Conservation (phyloP, 1,140 invertebrate species). For the Sitodiplosis mosellana region DNA sequence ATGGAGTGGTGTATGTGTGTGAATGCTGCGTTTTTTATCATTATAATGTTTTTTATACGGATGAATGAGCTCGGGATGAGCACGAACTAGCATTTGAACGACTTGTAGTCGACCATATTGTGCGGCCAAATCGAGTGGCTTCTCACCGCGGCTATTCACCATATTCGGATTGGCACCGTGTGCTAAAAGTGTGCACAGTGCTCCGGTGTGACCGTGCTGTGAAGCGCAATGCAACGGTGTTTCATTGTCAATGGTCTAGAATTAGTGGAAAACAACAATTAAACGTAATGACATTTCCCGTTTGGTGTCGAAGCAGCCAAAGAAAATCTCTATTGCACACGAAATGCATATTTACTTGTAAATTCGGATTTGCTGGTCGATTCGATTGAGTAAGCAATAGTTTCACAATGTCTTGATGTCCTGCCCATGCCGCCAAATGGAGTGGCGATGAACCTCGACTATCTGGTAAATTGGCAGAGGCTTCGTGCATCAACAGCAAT, state of each 20-base stretch:
- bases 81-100: conserved; percentile 66
- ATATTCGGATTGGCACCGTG: conserved; percentile 78
- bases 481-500: conserved; percentile 69
- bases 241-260: conserved; percentile 80
- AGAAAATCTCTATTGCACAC: conserved; percentile 4
- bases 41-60: conserved; percentile 28
- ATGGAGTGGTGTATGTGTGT: conserved; percentile 79
- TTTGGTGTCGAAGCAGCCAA: too few relatives aligned
- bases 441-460: conserved; percentile 69
- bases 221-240: conserved; percentile 86
- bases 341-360: conserved; percentile 37
- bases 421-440: conserved; percentile 79
- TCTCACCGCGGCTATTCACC: conserved; percentile 75
- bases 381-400: conserved; percentile 57
- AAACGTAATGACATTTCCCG: too few relatives aligned
- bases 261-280: conserved; percentile 11
- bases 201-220: conserved; percentile 82
- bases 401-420: conserved; percentile 64
- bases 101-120: conserved; percentile 75
- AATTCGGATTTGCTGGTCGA: conserved; percentile 60
- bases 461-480: conserved; percentile 72
- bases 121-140: conserved; percentile 82
- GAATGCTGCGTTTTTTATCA: conserved; percentile 20
- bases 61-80: conserved; percentile 58
- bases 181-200: conserved; percentile 71